Percentiles rank a stretch among this genome's conserved stretches.
These are phyloP conservation scores for Coptotermes formosanus DNA, from an alignment of 1,140 invertebrate species.

Conservation along the genomic window DNA sequence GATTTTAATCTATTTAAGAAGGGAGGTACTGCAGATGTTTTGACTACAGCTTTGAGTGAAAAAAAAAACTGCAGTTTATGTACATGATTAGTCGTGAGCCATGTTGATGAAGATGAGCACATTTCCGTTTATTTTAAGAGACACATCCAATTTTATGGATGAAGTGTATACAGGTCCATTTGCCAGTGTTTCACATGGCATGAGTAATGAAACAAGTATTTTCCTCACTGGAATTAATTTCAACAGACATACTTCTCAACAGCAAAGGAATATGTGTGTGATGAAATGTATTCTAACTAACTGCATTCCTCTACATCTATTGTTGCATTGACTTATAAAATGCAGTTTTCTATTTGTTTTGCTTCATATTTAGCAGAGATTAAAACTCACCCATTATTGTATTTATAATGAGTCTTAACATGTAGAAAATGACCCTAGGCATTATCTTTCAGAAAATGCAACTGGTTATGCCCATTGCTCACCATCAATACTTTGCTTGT, in stretches of 20 bases:
- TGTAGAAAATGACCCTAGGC: background rate
- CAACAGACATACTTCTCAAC: background rate
- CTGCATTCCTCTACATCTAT: background rate
- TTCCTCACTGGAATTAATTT: background rate
- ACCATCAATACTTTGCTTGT: background rate
- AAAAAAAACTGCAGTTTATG: background rate
- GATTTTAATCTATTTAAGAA: no score
- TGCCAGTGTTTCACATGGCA: background rate
- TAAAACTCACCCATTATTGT: background rate
- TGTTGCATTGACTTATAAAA: conserved; percentile 6
- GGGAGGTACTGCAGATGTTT: no score
- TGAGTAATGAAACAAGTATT: background rate
- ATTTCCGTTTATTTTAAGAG: conserved; percentile 6
- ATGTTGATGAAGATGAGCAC: background rate
- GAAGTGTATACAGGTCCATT: background rate
- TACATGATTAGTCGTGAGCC: background rate
- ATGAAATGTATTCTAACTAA: background rate
- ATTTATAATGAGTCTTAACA: background rate
- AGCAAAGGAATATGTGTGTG: background rate
- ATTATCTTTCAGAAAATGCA: background rate
- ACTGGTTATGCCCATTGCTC: background rate
- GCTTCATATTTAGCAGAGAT: background rate
- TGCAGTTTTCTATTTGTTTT: background rate
- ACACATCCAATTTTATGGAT: background rate
- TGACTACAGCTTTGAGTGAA: no score